A percentile compares a stretch with the other conserved stretches of the same genome.
Conservation (phyloP, 2,888 invertebrate species). For the Helobdella robusta region DNA sequence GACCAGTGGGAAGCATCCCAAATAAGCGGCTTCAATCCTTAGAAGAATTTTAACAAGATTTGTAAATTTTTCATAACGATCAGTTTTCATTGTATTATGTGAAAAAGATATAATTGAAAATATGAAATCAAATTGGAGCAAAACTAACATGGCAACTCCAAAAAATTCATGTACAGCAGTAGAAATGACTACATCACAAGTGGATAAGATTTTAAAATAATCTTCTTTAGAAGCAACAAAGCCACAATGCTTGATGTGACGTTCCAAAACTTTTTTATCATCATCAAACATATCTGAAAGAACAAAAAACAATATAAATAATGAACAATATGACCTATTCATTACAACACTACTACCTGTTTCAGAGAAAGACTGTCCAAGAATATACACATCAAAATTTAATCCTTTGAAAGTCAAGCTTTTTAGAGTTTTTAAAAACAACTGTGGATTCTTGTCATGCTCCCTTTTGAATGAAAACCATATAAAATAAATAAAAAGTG, state of each 20-base stretch:
- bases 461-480: conserved; percentile 54
- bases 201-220: conserved; percentile 55
- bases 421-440: conserved; percentile 55
- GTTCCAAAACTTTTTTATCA: conserved; percentile 50
- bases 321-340: background rate
- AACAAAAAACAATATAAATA: background rate
- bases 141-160: conserved; percentile 64
- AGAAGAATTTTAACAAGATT: conserved; percentile 31
- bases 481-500: conserved; percentile 1
- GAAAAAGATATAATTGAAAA: conserved; percentile 6
- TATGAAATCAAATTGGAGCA: background rate
- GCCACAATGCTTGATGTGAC: conserved; percentile 57
- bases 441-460: conserved; percentile 65
- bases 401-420: conserved; percentile 50
- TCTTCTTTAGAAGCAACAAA: conserved; percentile 54
- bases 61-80: background rate
- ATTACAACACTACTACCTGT: background rate
- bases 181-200: conserved; percentile 61
- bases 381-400: conserved; percentile 57
- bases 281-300: conserved; percentile 54
- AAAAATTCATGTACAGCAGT: conserved; percentile 69
- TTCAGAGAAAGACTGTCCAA: conserved; percentile 44
- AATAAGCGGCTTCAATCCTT: conserved; percentile 62
- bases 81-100: background rate
- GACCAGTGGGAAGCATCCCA: conserved; percentile 63